Evolutionary conservation across 2,888 invertebrate species (phyloP).

Genomic region (Calameuta pallipes): DNA sequence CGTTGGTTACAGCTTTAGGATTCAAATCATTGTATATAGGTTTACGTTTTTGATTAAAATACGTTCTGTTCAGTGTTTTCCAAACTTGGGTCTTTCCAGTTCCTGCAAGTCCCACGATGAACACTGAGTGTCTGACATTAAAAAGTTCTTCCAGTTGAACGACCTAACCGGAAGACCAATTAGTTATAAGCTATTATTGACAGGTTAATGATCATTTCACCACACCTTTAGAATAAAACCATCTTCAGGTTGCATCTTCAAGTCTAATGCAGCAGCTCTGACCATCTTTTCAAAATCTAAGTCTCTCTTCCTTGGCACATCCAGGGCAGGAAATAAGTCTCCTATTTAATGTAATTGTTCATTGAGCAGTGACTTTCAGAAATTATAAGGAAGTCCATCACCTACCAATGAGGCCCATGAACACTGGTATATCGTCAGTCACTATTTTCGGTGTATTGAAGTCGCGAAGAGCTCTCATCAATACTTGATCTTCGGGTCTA

Average conservation of each 20-base stretch:
- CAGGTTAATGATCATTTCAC: background rate
- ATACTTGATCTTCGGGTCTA: slow-evolving; percentile 90
- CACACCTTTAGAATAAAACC: slow-evolving; percentile 84
- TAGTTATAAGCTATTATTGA: background rate
- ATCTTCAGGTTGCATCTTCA: slow-evolving; percentile 91
- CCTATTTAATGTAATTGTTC: slow-evolving; percentile 30
- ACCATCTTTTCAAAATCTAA: slow-evolving; percentile 85
- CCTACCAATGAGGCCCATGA: slow-evolving; percentile 90
- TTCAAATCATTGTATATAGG: slow-evolving; percentile 92
- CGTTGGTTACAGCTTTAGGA: slow-evolving; percentile 95
- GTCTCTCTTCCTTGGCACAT: slow-evolving; percentile 90
- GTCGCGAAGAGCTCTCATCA: slow-evolving; percentile 93
- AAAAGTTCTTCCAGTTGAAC: slow-evolving; percentile 93
- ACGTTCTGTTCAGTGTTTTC: slow-evolving; percentile 89
- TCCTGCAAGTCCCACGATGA: slow-evolving; percentile 86
- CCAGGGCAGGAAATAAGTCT: slow-evolving; percentile 91
- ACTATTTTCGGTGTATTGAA: slow-evolving; percentile 96
- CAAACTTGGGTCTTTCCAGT: slow-evolving; percentile 94
- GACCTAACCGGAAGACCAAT: slow-evolving; percentile 69
- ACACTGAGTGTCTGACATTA: slow-evolving; percentile 94
- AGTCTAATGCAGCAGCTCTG: slow-evolving; percentile 80
- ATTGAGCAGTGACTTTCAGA: background rate
- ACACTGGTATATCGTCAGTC: slow-evolving; percentile 90
- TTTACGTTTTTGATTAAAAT: slow-evolving; percentile 82
- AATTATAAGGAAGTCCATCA: background rate